Base-by-base conservation (phyloP, 2,113 vertebrate genomes). In the Poicephalus gulielmi region DNA sequence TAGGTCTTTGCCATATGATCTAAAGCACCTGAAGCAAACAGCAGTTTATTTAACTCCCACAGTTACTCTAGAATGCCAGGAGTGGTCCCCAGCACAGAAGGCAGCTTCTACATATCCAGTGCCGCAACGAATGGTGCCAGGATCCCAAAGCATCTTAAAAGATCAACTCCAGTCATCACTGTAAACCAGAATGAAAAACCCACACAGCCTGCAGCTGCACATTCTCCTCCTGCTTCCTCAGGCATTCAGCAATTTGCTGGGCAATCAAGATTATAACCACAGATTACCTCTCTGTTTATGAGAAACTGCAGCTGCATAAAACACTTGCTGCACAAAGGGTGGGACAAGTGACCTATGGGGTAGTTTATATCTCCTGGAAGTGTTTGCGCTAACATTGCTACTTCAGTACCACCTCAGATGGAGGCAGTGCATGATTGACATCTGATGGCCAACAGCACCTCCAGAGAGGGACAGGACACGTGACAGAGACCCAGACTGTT, bases 201-300 rank as follows among this genome's bases (percentile, higher is more conserved):
- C 91, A 81, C 86, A 30, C 73, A 86, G 17, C 35, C 88, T 81
- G 77, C 80, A 91, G 94, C 91, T 70, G 66, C 81, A 88, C 71
- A 81, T 92, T 94, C 89, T 89, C 74, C 86, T 96, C 90, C 94
- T 81, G 86, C 68, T 86, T 92, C 94, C 69, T 88, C 1, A 2
- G 77, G 77, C 73, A 78, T 71, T 86, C 93, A 82, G 64, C 69
- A 91, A 74, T 91, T 91, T 87, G 76, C 88, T 89, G 92, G 94
- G 80, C 66, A 86, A 83, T 91, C 91, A 73, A 78, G 83, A 91
- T 17, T 67, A 30, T 78, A 92, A 68, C 83, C 80, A 95, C 50
- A 70, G 80, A 94, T 82, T 84, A 94, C 86, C 69, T 78, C 74
- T 77, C 77, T 70, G 25, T 60, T 83, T 53, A 83, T 23, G 30